Evolutionary conservation across 2,113 vertebrate genomes (phyloP).

Genomic region (Peromyscus californicus): DNA sequence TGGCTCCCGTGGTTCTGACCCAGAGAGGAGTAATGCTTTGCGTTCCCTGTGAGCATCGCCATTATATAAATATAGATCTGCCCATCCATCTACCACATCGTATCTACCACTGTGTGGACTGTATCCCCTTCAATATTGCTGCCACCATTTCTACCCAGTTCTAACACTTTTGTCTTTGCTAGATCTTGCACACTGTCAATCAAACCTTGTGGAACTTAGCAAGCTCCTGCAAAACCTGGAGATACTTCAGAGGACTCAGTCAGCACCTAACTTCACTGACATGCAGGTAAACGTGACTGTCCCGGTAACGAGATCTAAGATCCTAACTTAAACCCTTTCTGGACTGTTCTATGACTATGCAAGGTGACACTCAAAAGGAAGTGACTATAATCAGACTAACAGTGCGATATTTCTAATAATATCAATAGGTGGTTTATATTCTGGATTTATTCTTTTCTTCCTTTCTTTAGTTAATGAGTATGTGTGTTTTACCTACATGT

Average conservation of each 20-base stretch:
- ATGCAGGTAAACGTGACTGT: constrained; percentile 90
- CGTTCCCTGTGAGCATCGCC: neutral
- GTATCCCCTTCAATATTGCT: neutral
- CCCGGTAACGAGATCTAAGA: constrained; percentile 78
- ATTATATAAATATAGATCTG: neutral
- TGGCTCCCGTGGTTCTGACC: neutral
- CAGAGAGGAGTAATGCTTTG: neutral
- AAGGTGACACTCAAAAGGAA: constrained; percentile 10
- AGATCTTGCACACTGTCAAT: constrained; percentile 98
- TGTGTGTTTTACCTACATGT: neutral
- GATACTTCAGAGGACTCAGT: constrained; percentile 99
- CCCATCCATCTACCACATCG: neutral
- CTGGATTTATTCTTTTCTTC: neutral
- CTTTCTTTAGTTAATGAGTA: neutral
- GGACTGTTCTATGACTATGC: constrained; percentile 19
- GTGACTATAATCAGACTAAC: neutral
- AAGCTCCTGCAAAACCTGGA: constrained; percentile 98
- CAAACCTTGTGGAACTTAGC: constrained; percentile 97
- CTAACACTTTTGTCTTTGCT: constrained; percentile 75
- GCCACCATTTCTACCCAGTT: neutral
- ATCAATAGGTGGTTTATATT: constrained; percentile 54
- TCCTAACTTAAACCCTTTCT: neutral
- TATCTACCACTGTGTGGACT: neutral
- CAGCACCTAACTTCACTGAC: constrained; percentile 98
- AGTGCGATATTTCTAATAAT: neutral